Evolutionary conservation across 2,797 vertebrate species (phyloP).

Genomic region (Argentina silus): DNA sequence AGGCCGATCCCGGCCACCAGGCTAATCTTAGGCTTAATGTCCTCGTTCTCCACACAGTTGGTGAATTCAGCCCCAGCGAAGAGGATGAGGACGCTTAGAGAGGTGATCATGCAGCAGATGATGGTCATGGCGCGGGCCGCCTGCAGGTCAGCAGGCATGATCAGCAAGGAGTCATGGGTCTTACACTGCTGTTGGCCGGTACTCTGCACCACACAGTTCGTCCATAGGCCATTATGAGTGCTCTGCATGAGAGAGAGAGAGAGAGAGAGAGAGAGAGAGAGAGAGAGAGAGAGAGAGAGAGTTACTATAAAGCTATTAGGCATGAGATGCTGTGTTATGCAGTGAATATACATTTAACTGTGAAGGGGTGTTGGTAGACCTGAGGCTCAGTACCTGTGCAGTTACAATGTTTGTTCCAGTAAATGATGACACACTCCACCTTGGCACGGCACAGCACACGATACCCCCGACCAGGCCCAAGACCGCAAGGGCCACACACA

Average conservation of each 20-base stretch:
- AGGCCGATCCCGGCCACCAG: slow-evolving; percentile 68
- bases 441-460: slow-evolving; percentile 72
- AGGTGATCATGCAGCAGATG: slow-evolving; percentile 69
- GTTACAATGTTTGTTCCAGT: slow-evolving; percentile 74
- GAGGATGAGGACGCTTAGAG: slow-evolving; percentile 70
- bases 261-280: slow-evolving; percentile 7
- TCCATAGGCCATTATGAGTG: slow-evolving; percentile 78
- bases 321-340: too few species aligned
- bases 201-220: slow-evolving; percentile 77
- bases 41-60: slow-evolving; percentile 74
- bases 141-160: slow-evolving; percentile 69
- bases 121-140: slow-evolving; percentile 78
- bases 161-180: slow-evolving; percentile 76
- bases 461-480: slow-evolving; percentile 74
- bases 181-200: slow-evolving; percentile 85
- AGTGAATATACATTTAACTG: too few species aligned
- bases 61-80: slow-evolving; percentile 78
- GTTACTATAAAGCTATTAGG: not conserved
- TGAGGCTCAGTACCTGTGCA: slow-evolving; percentile 65
- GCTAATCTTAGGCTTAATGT: slow-evolving; percentile 74
- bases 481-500: slow-evolving; percentile 69
- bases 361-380: too few species aligned
- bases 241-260: slow-evolving; percentile 63
- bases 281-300: not conserved
- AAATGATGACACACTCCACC: slow-evolving; percentile 77